These are phyloP conservation scores for Garra rufa DNA, from an alignment of 2,113 vertebrate species.

Conservation along the genomic window DNA sequence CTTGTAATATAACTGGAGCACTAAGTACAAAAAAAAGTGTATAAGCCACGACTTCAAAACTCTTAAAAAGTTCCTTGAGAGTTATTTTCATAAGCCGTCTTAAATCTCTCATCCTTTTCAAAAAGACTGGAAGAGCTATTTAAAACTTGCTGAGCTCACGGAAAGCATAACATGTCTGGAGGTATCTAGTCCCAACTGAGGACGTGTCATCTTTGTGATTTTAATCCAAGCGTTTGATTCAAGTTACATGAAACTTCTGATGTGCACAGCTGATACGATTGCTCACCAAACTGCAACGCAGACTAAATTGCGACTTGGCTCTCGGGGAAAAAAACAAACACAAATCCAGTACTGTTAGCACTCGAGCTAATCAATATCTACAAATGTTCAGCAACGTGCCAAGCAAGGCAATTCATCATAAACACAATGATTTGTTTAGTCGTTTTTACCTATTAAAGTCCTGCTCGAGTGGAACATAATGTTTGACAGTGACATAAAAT, in stretches of 20 bases:
- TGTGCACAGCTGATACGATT: not conserved
- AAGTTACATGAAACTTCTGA: not conserved
- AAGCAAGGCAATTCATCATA: slow-evolving; percentile 15
- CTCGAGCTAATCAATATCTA: slow-evolving; percentile 33
- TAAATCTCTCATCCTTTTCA: slow-evolving; percentile 7
- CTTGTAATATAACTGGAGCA: not conserved
- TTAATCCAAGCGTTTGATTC: not conserved
- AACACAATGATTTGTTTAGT: not conserved
- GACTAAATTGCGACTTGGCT: not conserved
- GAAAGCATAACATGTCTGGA: slow-evolving; percentile 1
- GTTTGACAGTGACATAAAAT: slow-evolving; percentile 11
- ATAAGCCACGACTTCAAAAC: not conserved
- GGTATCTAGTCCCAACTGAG: slow-evolving; percentile 13
- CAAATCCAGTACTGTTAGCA: not conserved
- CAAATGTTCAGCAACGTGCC: slow-evolving; percentile 36
- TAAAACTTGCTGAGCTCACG: not conserved
- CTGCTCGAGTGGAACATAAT: not conserved
- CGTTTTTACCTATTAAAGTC: not conserved
- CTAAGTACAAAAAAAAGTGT: slow-evolving; percentile 2
- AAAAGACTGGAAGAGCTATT: not conserved
- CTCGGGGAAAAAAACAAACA: not conserved
- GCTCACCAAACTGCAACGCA: not conserved
- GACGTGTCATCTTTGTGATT: not conserved
- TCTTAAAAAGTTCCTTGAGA: not conserved
- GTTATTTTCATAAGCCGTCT: slow-evolving; percentile 16